phyloP scores from a whole-genome alignment of 2,113 vertebrate species.

The Antechinus stuartii region DNA sequence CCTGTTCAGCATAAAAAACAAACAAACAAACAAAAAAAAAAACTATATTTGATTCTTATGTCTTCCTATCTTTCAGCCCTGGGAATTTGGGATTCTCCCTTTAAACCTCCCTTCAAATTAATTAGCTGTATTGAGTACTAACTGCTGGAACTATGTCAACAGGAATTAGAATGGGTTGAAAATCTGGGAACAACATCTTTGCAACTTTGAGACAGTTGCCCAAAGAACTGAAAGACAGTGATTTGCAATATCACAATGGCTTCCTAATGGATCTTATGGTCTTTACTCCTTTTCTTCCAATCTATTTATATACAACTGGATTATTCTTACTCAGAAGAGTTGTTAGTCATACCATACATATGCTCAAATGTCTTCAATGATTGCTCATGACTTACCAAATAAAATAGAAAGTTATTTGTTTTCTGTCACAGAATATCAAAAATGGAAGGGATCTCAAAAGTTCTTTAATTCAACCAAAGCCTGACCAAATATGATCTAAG shows the following conservation, averaged over 20 bases:
- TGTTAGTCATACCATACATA: neutral
- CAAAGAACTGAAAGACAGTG: neutral
- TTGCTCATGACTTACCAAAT: neutral
- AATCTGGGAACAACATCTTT: neutral
- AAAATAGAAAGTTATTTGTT: neutral
- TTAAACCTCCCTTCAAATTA: neutral
- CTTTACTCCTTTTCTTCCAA: neutral
- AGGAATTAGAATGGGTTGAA: neutral
- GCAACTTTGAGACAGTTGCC: neutral
- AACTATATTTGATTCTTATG: neutral
- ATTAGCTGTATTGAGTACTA: neutral
- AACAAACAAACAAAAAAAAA: neutral
- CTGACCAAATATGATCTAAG: neutral
- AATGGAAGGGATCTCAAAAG: neutral
- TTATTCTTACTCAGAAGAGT: neutral
- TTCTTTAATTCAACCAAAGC: neutral
- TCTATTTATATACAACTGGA: neutral
- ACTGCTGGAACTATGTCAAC: neutral
- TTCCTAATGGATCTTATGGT: neutral
- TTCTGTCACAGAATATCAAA: neutral
- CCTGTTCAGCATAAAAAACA: neutral
- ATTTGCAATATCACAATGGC: neutral
- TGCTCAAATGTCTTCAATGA: neutral
- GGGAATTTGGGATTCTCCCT: neutral
- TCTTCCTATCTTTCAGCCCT: no score